Conservation (phyloP, 1,140 invertebrate species). For the Rhyacophila brunnea region DNA sequence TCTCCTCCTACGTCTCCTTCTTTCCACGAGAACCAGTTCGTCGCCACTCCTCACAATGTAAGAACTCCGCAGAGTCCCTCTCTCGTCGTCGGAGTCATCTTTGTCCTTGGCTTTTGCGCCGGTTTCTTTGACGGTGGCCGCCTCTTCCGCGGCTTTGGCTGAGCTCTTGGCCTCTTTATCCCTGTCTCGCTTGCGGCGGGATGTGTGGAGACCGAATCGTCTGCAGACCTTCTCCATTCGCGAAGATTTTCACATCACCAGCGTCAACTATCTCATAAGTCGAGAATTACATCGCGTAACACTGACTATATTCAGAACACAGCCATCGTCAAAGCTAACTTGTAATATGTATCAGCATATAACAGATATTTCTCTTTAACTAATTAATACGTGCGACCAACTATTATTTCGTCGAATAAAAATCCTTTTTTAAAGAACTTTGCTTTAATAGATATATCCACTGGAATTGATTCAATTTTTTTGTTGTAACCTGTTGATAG, state of each 20-base stretch:
- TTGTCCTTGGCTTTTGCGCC: slow-evolving; percentile 45
- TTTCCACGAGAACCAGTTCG: slow-evolving; percentile 53
- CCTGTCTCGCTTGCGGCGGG: slow-evolving; percentile 49
- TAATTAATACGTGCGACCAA: too few species aligned
- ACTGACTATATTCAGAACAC: too few species aligned
- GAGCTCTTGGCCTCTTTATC: slow-evolving; percentile 34
- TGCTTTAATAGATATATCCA: too few species aligned
- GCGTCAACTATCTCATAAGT: too few species aligned
- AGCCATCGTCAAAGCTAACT: too few species aligned
- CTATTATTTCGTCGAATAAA: too few species aligned
- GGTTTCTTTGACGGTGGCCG: slow-evolving; percentile 44
- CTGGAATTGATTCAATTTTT: too few species aligned
- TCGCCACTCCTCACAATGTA: slow-evolving; percentile 54
- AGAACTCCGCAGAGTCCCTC: slow-evolving; percentile 49
- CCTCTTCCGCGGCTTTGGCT: slow-evolving; percentile 42
- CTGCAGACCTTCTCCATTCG: slow-evolving; percentile 57
- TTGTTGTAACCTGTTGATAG: too few species aligned
- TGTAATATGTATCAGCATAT: too few species aligned
- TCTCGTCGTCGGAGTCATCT: slow-evolving; percentile 50
- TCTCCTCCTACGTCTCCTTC: slow-evolving; percentile 45
- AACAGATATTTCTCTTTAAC: too few species aligned
- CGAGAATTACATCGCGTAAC: too few species aligned
- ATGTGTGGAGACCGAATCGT: slow-evolving; percentile 55
- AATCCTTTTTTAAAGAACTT: too few species aligned
- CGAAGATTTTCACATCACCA: slow-evolving; percentile 1